Percentiles rank a stretch among this genome's conserved stretches.
phyloP scores from a whole-genome alignment of 1,140 invertebrate species.

The Pogonognathellus flavescens region DNA sequence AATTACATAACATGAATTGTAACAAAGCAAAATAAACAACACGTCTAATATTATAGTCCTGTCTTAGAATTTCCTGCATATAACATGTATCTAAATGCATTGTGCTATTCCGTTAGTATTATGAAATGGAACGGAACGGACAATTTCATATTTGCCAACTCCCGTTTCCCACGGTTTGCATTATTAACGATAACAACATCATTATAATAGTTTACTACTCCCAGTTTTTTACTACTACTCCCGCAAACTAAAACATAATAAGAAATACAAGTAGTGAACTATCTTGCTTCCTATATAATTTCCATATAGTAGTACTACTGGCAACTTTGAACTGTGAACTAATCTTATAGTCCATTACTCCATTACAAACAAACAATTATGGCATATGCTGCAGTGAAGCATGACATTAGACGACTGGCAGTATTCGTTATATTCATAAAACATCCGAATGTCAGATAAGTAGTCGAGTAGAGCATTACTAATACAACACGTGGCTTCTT shows the following conservation, averaged over 20 bases:
- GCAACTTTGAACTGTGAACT: no score
- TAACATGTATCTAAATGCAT: no score
- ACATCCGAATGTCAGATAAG: neutral
- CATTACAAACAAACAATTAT: constrained; percentile 6
- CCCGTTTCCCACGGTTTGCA: constrained; percentile 62
- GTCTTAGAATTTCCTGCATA: no score
- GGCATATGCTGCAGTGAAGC: constrained; percentile 2
- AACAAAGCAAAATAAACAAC: neutral
- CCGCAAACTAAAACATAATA: neutral
- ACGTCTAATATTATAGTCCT: no score
- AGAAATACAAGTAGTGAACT: no score
- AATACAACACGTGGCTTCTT: constrained; percentile 1
- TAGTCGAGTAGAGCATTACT: neutral
- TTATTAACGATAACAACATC: constrained; percentile 44
- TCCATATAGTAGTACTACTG: no score
- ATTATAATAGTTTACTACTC: constrained; percentile 46
- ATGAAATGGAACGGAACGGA: constrained; percentile 31
- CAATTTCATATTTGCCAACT: constrained; percentile 57
- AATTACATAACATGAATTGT: neutral
- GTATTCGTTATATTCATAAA: neutral
- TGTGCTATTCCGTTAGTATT: neutral
- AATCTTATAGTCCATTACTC: neutral
- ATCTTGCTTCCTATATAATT: no score
- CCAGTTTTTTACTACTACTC: constrained; percentile 22
- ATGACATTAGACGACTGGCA: neutral